phyloP scores from a whole-genome alignment of 2,888 invertebrate genomes.

The Andrena hattorfiana region DNA sequence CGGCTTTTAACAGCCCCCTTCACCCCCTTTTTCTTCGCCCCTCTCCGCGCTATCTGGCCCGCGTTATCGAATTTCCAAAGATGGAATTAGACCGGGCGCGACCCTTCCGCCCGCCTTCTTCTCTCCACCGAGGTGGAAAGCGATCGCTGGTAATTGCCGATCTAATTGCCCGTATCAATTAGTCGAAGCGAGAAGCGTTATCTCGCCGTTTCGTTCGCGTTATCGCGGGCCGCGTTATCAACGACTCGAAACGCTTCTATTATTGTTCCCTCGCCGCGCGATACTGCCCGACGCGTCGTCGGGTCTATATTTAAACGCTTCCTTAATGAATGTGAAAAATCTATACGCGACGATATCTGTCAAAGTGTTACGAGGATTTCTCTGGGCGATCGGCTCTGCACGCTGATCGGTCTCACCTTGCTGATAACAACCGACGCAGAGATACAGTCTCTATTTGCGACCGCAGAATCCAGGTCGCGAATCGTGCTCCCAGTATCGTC shows the following conservation, averaged over 20 bases:
- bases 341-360: slow-evolving; percentile 24
- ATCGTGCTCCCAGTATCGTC: not conserved
- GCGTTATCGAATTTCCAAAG: slow-evolving; percentile 2
- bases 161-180: slow-evolving; percentile 64
- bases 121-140: not conserved
- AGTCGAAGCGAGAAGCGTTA: slow-evolving; percentile 49
- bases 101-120: not conserved
- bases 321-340: slow-evolving; percentile 53
- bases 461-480: not conserved
- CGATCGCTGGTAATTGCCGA: slow-evolving; percentile 36
- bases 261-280: slow-evolving; percentile 61
- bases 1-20: slow-evolving; percentile 38
- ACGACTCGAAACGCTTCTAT: slow-evolving; percentile 58
- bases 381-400: not conserved
- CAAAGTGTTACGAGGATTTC: slow-evolving; percentile 54
- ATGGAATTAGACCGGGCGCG: not conserved
- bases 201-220: slow-evolving; percentile 61
- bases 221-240: slow-evolving; percentile 66
- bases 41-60: not conserved
- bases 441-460: not conserved
- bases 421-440: not conserved
- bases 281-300: slow-evolving; percentile 51
- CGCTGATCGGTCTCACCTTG: no score
- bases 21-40: not conserved
- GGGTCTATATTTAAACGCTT: slow-evolving; percentile 70